Evolutionary conservation across 2,797 vertebrate genomes (phyloP), one percentile per base, ranked within the genome.

Genomic region (Pogonophryne albipinna): DNA sequence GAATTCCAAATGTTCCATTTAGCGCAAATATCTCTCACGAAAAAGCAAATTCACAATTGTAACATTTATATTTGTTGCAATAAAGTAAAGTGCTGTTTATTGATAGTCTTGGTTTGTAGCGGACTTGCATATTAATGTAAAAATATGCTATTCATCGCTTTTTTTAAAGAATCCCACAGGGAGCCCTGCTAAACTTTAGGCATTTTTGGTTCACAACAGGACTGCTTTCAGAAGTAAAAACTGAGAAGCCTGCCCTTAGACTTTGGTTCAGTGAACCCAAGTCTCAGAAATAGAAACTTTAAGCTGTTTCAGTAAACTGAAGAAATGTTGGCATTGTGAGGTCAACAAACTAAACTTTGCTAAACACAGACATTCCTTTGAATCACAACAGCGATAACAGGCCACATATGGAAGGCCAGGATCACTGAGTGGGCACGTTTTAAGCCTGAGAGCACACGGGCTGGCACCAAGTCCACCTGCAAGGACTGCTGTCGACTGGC

Each of bases 241-340:
- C 61, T 66, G 63, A 72, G 81, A 10, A 16, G 13, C 7, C 42
- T 74, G 55, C 50, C 51, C 66, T 19, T 27, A 15, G 49, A 27
- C 50, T 41, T 13, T 38, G 17, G 76, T 78, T 90, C 73, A 79
- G 27, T 50, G 72, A 88, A 84, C 77, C 76, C 77, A 8, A 51
- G 46, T 63, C 57, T 76, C n/a, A 49, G 64, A 61, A 20, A 55
- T 8, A 10, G 17, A 17, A 56, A 51, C 50, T 45, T 23, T 13
- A 47, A 64, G 42, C 53, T 19, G 20, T 16, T 59, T 70, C 42
- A 44, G 6, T 50, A 23, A 17, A 66, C 8, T 9, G 8, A 52
- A 44, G 17, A 73, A 20, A 71, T 57, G 49, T 47, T 41, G 63
- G 27, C 63, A 71, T 45, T 15, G 47, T 78, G n/a, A 66, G 74